Evolutionary conservation across 2,888 invertebrate species (phyloP), one percentile per base, ranked within the genome.

Genomic region (Uloborus plumipes): DNA sequence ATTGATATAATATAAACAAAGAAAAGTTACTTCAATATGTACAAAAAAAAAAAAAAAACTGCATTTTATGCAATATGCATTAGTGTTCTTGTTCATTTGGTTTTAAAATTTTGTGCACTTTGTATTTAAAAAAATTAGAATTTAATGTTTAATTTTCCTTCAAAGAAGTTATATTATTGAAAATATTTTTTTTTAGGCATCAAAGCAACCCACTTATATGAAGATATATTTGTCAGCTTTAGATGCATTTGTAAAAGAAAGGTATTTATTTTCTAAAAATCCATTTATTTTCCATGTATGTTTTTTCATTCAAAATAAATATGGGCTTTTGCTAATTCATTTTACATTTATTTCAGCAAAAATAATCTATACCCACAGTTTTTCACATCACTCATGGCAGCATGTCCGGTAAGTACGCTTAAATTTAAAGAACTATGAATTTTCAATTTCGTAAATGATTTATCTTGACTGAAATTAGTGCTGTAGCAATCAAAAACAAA

Each of bases 401-500:
- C 76, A 2, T 82, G 72, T 59, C 76, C 82, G 18, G 81, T 81
- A 81, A 76, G 81, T 81, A 53, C 18, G 26, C 18, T 16, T 59
- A 13, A 59, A 18, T 59, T 59, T 51, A 51, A n/a, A n/a, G n/a
- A n/a, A n/a, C n/a, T 51, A 51, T 51, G 51, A 13, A 13, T 11
- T 51, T 51, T 11, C 11, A 51, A 15, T 51, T 11, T 15, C 15
- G 51, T 51, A 15, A 51, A 11, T 13, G 11, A 51, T 51, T 51
- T 51, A 55, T 55, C 11, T 50, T 50, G 11, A 50, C 15, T 50
- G 15, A 13, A 50, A 13, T 50, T 50, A 13, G 15, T 50, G 51
- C 13, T n/a, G n/a, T n/a, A n/a, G n/a, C n/a, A n/a, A n/a, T n/a
- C n/a, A n/a, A n/a, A n/a, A n/a, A n/a, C n/a, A n/a, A n/a, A n/a